phyloP scores from a whole-genome alignment of 1,140 invertebrate genomes.

The Helicoverpa zea region DNA sequence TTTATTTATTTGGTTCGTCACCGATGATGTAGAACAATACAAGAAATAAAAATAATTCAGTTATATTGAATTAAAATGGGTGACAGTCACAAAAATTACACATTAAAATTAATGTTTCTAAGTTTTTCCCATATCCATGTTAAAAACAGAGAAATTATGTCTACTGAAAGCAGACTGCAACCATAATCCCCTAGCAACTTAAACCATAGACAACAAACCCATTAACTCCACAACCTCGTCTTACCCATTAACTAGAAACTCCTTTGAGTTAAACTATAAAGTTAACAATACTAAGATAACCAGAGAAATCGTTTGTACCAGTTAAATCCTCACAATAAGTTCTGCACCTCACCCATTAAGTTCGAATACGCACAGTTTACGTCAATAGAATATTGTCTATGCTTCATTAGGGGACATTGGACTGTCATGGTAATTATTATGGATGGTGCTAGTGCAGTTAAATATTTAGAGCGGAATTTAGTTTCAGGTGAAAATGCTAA shows the following conservation, averaged over 20 bases:
- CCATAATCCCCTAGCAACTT: background rate
- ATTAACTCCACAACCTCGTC: conserved; percentile 31
- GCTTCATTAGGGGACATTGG: conserved; percentile 7
- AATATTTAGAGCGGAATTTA: conserved; percentile 7
- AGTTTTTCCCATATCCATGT: no score
- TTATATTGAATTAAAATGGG: no score
- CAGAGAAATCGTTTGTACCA: conserved; percentile 13
- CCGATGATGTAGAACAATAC: no score
- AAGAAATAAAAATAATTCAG: no score
- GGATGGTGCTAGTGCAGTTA: background rate
- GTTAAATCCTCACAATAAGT: background rate
- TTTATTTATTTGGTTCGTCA: no score
- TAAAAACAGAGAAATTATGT: no score
- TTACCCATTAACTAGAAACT: conserved; percentile 32
- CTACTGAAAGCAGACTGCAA: background rate
- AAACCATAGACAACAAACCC: conserved; percentile 2
- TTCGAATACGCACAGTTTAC: conserved; percentile 1
- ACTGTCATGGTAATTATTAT: conserved; percentile 35
- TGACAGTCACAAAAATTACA: no score
- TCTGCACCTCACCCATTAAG: conserved; percentile 14
- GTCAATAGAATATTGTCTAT: conserved; percentile 30
- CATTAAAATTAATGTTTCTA: no score
- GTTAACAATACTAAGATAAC: conserved; percentile 26
- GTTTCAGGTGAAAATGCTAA: background rate
- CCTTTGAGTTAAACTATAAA: conserved; percentile 19